Evolutionary conservation across 2,797 vertebrate species (phyloP), one percentile per base, ranked within the genome.

Genomic region (Platyrinchus mystaceus): DNA sequence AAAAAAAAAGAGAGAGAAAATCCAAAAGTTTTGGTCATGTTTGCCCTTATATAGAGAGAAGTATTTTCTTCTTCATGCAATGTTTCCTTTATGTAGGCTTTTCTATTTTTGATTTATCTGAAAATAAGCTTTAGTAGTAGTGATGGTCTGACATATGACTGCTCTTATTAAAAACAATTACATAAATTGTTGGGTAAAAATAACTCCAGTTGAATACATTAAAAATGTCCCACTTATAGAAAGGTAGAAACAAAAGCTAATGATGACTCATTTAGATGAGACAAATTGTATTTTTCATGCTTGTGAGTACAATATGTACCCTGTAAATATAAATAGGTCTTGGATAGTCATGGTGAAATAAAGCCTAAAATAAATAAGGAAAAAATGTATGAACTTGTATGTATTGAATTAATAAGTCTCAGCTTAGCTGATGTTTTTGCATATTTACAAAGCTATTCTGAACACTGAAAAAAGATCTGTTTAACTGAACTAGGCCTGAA

Each of bases 191-290:
- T 59, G 23, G 8, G 22, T 89, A 80, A 93, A 92, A 95, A 90
- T 96, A 92, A 64, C 52, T 95, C 22, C 60, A 49, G 17, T 52
- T 91, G 44, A 94, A 88, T 63, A 17, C 0, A 0, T 63, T 74
- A 56, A 84, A 90, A 94, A 63, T 87, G 67, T 12, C 69, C 52
- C 59, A 16, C 44, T 69, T 90, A 26, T 63, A 28, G 52, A 82
- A 87, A 94, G 56, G 70, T 95, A 79, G 68, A 67, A 95, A 76
- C 78, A 91, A 90, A 91, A 90, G 59, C 62, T 90, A 84, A 79
- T 77, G 32, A 30, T 94, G 66, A 84, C 59, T 88, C 41, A 90
- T 90, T 90, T 95, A 84, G 41, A 46, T 89, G 52, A 93, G 64
- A 76, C 55, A 74, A 90, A 89, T 90, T 58, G 30, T 70, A 36